Conservation (phyloP, 1,140 invertebrate species). For the Polypedilum pembai region DNA sequence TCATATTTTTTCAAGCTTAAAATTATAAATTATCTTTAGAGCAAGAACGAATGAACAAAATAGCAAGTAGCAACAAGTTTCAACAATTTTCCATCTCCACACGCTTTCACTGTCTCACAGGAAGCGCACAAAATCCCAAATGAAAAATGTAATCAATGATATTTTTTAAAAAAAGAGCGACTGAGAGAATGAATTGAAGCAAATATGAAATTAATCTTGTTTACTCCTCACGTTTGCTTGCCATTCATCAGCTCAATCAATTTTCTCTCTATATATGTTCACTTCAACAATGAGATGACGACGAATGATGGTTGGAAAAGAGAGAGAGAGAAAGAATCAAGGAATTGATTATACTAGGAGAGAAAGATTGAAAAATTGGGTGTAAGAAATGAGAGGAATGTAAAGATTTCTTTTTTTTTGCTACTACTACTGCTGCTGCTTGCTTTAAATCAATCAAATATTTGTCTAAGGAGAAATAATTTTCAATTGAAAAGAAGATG, state of each 20-base stretch:
- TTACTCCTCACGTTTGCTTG: slow-evolving; percentile 16
- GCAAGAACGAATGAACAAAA: neutral
- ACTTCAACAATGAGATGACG: neutral
- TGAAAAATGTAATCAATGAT: slow-evolving; percentile 19
- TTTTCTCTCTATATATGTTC: neutral
- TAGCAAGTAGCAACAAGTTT: slow-evolving; percentile 9
- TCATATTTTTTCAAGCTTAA: slow-evolving; percentile 14
- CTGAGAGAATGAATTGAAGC: neutral
- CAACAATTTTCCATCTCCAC: neutral
- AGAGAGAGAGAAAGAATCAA: neutral
- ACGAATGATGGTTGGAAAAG: neutral
- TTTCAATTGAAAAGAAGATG: too few species aligned
- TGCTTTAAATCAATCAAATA: too few species aligned
- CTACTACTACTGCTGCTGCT: neutral
- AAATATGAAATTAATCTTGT: slow-evolving; percentile 19
- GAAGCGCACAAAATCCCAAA: neutral
- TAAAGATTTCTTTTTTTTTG: neutral
- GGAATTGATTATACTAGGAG: neutral
- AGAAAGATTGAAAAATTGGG: neutral
- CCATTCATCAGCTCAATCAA: neutral
- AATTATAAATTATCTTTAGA: neutral
- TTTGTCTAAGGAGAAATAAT: too few species aligned
- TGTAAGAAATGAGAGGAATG: neutral
- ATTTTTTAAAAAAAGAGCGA: neutral
- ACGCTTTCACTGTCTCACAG: neutral